Conservation (phyloP, 1,140 invertebrate species). For the Cyclargus thomasi region DNA sequence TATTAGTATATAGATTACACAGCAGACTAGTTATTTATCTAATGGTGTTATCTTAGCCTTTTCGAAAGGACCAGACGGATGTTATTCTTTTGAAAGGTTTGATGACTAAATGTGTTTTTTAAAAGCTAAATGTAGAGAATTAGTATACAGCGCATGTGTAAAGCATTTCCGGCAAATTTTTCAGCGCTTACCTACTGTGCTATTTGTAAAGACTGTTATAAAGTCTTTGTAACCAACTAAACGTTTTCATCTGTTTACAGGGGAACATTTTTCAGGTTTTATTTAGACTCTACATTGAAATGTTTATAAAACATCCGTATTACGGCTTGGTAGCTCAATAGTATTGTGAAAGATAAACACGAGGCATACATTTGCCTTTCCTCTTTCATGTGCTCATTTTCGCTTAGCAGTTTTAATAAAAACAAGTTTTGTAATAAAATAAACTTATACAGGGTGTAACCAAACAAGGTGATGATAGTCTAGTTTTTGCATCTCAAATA, state of each 20-base stretch:
- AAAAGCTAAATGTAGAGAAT: too few relatives aligned
- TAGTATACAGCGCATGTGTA: neutral
- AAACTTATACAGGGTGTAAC: too few relatives aligned
- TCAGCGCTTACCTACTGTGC: neutral
- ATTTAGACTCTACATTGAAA: conserved; percentile 4
- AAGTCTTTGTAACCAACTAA: neutral
- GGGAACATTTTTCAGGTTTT: conserved; percentile 3
- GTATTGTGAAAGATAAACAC: conserved; percentile 9
- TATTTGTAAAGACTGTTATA: neutral
- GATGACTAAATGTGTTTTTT: too few relatives aligned
- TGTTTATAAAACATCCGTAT: conserved; percentile 8
- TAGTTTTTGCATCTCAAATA: too few relatives aligned
- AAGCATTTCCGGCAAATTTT: neutral
- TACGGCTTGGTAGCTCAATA: neutral
- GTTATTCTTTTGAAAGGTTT: too few relatives aligned
- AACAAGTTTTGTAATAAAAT: neutral
- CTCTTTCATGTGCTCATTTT: neutral
- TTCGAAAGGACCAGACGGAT: too few relatives aligned
- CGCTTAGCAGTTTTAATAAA: neutral
- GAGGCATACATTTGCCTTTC: neutral
- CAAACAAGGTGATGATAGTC: too few relatives aligned
- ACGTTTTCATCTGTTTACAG: neutral
- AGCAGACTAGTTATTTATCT: too few relatives aligned
- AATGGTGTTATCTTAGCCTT: too few relatives aligned
- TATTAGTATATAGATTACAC: too few relatives aligned